Conservation (phyloP, 2,888 invertebrate genomes). For the Trichogramma dendrolimi region DNA sequence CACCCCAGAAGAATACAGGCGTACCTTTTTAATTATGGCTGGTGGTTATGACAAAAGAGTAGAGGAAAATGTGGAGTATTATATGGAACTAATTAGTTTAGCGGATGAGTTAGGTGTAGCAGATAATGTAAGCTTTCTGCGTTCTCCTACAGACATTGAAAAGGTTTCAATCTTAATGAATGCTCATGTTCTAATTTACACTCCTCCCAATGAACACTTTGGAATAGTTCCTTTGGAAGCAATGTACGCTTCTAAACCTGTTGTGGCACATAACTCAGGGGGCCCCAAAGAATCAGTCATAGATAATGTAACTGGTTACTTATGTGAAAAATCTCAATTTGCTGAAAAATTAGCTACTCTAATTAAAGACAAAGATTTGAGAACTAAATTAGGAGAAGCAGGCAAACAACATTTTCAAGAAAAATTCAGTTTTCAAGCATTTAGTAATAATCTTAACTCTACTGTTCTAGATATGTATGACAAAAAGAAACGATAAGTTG, state of each 20-base stretch:
- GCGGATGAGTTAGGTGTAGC: conserved; percentile 63
- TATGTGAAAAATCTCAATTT: conserved; percentile 72
- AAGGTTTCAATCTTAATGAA: conserved; percentile 78
- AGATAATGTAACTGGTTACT: conserved; percentile 73
- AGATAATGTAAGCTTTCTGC: conserved; percentile 75
- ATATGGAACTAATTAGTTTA: conserved; percentile 67
- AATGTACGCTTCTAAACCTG: conserved; percentile 90
- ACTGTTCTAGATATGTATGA: conserved; percentile 39
- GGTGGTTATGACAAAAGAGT: conserved; percentile 94
- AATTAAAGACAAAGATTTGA: conserved; percentile 60
- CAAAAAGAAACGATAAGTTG: conserved; percentile 20
- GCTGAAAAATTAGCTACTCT: conserved; percentile 72
- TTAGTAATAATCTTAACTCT: conserved; percentile 65
- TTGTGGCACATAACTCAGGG: conserved; percentile 91
- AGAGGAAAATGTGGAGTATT: conserved; percentile 81
- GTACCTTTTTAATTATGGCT: conserved; percentile 82
- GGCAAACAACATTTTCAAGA: conserved; percentile 72
- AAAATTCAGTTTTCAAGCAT: conserved; percentile 80
- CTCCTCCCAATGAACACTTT: conserved; percentile 96
- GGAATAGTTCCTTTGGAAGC: conserved; percentile 99
- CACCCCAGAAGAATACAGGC: conserved; percentile 59
- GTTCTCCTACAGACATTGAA: conserved; percentile 79
- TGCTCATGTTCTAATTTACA: conserved; percentile 83
- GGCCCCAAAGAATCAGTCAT: conserved; percentile 92
- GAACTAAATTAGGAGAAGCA: conserved; percentile 67